Evolutionary conservation across 2,888 invertebrate genomes (phyloP), one percentile per base, ranked within the genome.

Genomic region (Pyralis farinalis): DNA sequence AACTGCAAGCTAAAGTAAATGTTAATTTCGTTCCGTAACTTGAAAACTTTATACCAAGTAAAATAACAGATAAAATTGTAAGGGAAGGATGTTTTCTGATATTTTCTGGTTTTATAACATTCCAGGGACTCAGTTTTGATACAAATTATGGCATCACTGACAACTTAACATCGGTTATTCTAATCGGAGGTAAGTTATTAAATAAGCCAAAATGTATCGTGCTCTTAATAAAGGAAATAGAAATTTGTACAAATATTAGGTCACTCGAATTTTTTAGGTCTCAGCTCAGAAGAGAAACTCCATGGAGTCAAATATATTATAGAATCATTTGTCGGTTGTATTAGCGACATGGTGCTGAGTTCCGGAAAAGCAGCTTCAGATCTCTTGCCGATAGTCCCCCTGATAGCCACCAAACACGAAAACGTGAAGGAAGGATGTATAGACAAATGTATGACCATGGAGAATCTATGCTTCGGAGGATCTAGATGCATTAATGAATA

Each of bases 401-500:
- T 97, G 32, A 95, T 96, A 53, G 96, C 97, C 1, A 95, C 96
- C 1, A 95, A 96, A 74, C 96, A 96, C 64, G 95, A 96, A 69
- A 96, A 97, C 62, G 96, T 97, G 7, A 94, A 94, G 69, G 96
- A 96, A 81, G 96, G 97, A 0, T 98, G 97, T 75, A 92, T 93
- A 42, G 92, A 97, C 75, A 95, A 94, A 70, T 96, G 96, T 68
- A 91, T 91, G 56, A 95, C 95, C 1, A 89, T 92, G 55, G 94
- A 95, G 60, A 96, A 97, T 78, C 90, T 96, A 6, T 98, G 98
- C 77, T 96, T 97, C 71, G 91, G 94, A 68, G 95, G 96, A 28
- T 96, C 96, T 21, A 92, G 92, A 47, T 98, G 98, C 74, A 94
- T 98, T 46, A 98, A 98, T 80, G 96, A 96, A 69, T 98, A 97